Conservation (phyloP, 2,113 vertebrate species). For the Marcusenius ussheri region DNA sequence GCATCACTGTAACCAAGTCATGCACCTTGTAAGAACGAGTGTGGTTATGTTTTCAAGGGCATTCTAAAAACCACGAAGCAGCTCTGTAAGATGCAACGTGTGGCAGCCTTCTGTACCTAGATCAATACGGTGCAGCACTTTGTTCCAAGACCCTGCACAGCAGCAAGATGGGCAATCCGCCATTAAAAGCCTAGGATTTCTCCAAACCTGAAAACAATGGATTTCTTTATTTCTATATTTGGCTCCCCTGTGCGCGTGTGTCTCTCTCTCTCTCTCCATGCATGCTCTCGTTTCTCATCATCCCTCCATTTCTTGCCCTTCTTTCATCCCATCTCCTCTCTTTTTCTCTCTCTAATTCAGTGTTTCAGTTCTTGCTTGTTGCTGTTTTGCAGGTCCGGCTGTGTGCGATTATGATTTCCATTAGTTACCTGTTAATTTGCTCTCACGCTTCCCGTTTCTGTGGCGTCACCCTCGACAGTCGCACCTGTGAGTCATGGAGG, state of each 20-base stretch:
- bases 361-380: not conserved
- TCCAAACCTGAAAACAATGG: conserved; percentile 6
- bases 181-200: not conserved
- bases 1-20: not conserved
- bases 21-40: not conserved
- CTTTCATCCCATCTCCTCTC: not conserved
- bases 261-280: not conserved
- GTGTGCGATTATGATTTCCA: not conserved
- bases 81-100: not conserved
- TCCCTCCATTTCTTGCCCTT: not conserved
- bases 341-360: not conserved
- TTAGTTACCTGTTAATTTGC: not conserved
- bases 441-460: not conserved
- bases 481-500: not conserved
- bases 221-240: conserved; percentile 1
- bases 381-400: not conserved
- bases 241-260: not conserved
- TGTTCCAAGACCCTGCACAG: too few relatives aligned
- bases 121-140: not conserved
- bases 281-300: not conserved
- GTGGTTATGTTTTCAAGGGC: not conserved
- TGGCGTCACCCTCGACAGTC: not conserved
- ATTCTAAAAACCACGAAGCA: not conserved
- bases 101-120: not conserved
- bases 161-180: not conserved